These are phyloP conservation scores for Pterois miles DNA, from an alignment of 2,797 vertebrate species.

Conservation along the genomic window DNA sequence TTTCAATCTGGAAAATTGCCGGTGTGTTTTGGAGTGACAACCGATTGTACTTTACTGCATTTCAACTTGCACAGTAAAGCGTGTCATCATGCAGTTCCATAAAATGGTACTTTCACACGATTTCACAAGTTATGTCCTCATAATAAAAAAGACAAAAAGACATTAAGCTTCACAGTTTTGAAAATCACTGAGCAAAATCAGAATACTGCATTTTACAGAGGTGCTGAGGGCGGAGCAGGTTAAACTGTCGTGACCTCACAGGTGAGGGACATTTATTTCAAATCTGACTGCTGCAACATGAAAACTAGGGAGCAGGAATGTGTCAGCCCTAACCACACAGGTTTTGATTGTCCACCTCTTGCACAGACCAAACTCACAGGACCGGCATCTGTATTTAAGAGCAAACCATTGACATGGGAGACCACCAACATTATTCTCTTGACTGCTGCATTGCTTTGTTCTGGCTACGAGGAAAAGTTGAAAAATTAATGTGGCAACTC, in stretches of 20 bases:
- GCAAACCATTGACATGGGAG: not conserved
- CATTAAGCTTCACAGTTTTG: not conserved
- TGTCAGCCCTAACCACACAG: no score
- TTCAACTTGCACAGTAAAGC: not conserved
- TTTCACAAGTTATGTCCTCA: not conserved
- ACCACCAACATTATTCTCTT: not conserved
- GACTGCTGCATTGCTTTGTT: no score
- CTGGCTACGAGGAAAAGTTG: not conserved
- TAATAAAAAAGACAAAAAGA: not conserved
- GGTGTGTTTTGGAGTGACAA: not conserved
- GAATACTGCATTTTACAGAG: not conserved
- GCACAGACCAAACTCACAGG: not conserved
- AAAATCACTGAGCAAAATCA: not conserved
- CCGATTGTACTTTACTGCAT: constrained; percentile 2
- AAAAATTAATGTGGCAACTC: not conserved
- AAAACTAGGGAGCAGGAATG: no score
- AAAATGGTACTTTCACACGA: not conserved
- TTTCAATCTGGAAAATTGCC: not conserved
- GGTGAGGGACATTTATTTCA: not conserved
- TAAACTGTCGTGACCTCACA: not conserved
- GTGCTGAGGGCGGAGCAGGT: not conserved
- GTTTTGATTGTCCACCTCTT: not conserved
- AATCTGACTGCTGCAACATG: not conserved
- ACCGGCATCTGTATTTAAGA: not conserved
- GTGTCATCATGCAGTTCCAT: not conserved